Percentiles rank a stretch among this genome's conserved stretches.
phyloP scores from a whole-genome alignment of 2,797 vertebrate genomes.

The Pantherophis vulpinus region DNA sequence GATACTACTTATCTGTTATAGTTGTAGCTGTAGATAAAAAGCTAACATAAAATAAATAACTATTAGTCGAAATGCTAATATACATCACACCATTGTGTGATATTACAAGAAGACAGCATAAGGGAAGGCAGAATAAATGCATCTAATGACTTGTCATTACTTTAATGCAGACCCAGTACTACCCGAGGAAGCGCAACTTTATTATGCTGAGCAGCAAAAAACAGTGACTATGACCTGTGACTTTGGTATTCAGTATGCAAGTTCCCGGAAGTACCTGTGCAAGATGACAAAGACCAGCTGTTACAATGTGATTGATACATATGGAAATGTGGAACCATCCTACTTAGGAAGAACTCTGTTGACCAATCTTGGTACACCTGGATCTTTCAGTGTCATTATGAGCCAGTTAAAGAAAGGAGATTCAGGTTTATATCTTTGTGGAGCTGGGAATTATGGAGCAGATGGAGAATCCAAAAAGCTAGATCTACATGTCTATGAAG shows the following conservation, averaged over 20 bases:
- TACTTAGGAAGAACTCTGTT: slow-evolving; percentile 60
- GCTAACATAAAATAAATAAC: not conserved
- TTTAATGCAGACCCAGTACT: not conserved
- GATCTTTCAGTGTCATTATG: slow-evolving; percentile 54
- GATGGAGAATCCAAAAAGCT: not conserved
- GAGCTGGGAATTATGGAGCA: not conserved
- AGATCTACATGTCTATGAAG: slow-evolving; percentile 70
- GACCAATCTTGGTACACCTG: accelerated
- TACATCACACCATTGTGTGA: not conserved
- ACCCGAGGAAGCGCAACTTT: slow-evolving; percentile 53
- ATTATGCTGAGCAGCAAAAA: slow-evolving; percentile 64
- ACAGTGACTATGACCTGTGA: slow-evolving; percentile 54
- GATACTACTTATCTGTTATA: not conserved
- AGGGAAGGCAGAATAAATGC: not conserved
- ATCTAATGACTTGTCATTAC: not conserved
- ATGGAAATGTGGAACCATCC: accelerated
- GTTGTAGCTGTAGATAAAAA: not conserved
- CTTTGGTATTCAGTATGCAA: accelerated
- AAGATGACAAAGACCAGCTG: slow-evolving; percentile 37
- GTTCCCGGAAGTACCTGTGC: slow-evolving; percentile 56
- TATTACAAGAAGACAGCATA: accelerated
- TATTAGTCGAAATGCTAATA: not conserved
- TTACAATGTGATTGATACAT: slow-evolving; percentile 33
- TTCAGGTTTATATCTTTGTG: slow-evolving; percentile 64
- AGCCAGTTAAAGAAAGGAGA: slow-evolving; percentile 65